Conservation (phyloP, 2,113 vertebrate species). For the Vombatus ursinus region DNA sequence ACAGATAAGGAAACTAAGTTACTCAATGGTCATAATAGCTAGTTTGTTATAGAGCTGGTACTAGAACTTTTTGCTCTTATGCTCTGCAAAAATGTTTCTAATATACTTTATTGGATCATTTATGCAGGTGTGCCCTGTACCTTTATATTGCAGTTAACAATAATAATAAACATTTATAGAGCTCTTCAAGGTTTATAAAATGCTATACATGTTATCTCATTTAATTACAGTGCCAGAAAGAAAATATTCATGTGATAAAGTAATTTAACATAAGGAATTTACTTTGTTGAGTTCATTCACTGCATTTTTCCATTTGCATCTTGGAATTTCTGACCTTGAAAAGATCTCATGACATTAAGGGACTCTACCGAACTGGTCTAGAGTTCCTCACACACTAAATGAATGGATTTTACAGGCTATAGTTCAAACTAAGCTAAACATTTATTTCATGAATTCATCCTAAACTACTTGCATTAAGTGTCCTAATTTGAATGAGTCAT, state of each 20-base stretch:
- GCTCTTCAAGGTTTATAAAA: background rate
- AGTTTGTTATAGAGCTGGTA: background rate
- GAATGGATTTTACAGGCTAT: conserved; percentile 66
- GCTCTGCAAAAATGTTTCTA: background rate
- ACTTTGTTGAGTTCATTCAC: conserved; percentile 62
- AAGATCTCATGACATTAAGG: conserved; percentile 71
- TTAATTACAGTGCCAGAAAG: conserved; percentile 16
- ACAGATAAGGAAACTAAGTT: background rate
- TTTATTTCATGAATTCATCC: conserved; percentile 75
- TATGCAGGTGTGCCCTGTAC: background rate
- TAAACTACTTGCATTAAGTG: conserved; percentile 57
- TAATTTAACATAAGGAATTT: conserved; percentile 70
- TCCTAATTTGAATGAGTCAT: conserved; percentile 59
- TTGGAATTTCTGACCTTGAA: conserved; percentile 70
- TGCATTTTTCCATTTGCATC: conserved; percentile 70
- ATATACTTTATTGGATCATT: background rate
- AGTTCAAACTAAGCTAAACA: conserved; percentile 72
- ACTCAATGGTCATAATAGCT: background rate
- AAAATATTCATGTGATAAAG: conserved; percentile 56
- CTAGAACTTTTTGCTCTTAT: background rate
- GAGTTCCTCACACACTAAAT: conserved; percentile 65
- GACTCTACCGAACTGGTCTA: conserved; percentile 73
- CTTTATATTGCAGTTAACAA: background rate
- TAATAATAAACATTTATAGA: background rate
- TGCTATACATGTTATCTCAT: background rate